Evolutionary conservation across 2,888 invertebrate species (phyloP), one percentile per base, ranked within the genome.

Genomic region (Helleia helle): DNA sequence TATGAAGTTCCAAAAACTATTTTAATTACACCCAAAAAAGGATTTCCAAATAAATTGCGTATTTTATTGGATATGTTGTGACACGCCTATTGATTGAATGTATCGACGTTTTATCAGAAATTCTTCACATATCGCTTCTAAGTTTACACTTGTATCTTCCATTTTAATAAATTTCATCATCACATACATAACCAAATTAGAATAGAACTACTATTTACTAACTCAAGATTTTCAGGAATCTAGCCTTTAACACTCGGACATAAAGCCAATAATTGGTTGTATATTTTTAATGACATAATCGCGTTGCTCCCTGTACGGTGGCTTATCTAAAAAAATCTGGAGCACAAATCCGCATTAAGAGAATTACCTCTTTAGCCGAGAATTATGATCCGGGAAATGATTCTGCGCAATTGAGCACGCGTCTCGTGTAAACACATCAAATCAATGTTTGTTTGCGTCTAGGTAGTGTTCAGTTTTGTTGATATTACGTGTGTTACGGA

Each of bases 341-440:
- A 52, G 38, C 57, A 59, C 56, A 55, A 59, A 60, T 60, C 58
- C 57, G 49, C 46, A 48, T 52, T 49, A 51, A 53, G 51, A 53
- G 48, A 58, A 59, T 58, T 53, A 49, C 54, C 51, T 54, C 49
- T 58, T 59, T 48, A 51, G 44, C 51, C 45, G 46, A 57, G 67
- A 74, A 60, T 77, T 71, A 77, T 63, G 72, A 75, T 50, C 49
- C 67, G 66, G 75, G 76, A 79, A 74, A 60, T 51, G 56, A 71
- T 72, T 70, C 67, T 59, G 59, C 46, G 49, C 62, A 56, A 65
- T 68, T 56, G 55, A 58, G 66, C 75, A 48, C 48, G 46, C 36
- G 25, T 29, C 29, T 11, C 18, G 27, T 44, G 37, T 41, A 44
- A 46, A 48, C 44, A 41, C 30, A 40, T 40, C 31, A 40, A 40